Base-by-base conservation (phyloP, 1,140 invertebrate species). In the Riptortus pedestris region DNA sequence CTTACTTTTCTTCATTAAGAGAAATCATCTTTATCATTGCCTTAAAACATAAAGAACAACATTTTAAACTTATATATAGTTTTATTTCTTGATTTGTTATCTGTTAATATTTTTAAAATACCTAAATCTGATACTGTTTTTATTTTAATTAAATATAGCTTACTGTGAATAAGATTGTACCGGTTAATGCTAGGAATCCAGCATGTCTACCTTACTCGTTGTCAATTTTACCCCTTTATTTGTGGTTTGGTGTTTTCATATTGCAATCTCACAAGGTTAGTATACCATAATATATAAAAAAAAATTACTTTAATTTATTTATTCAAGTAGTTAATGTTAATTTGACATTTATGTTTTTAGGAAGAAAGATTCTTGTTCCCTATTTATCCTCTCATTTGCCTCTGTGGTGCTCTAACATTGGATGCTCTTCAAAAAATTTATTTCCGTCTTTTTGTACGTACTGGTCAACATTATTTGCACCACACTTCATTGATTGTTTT, bases 341-440 rank as follows among this genome's bases (percentile, higher is more conserved):
- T 38, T 38, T 38, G 5, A 38, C 7, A 47, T 18, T 55, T 26
- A 60, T 70, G 29, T 68, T 77, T 76, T 38, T 67, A 85, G 81
- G 87, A 91, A 74, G 88, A 91, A 74, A 78, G 91, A 64, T 99
- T 99, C 78, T 76, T 99, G n/a, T 99, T 93, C 76, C 96, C 96
- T 1, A 82, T 97, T 7, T 99, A 98, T 78, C 93, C 92, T 28
- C 79, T 96, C 71, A 87, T 99, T 65, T 86, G 90, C 64, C 73
- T 98, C 3, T 83, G 83, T 68, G 92, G 89, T 0, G 91, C 93
- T 11, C 81, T 97, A 66, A 81, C 84, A 0, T 75, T 95, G 1
- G 91, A 94, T 74, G 81, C 83, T 43, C 67, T 88, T 47, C 87
- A 92, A 75, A 88, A 89, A 73, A 74, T 91, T 60, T 86, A 81